Evolutionary conservation across 2,113 vertebrate genomes (phyloP).

Genomic region (Girardinichthys multiradiatus): DNA sequence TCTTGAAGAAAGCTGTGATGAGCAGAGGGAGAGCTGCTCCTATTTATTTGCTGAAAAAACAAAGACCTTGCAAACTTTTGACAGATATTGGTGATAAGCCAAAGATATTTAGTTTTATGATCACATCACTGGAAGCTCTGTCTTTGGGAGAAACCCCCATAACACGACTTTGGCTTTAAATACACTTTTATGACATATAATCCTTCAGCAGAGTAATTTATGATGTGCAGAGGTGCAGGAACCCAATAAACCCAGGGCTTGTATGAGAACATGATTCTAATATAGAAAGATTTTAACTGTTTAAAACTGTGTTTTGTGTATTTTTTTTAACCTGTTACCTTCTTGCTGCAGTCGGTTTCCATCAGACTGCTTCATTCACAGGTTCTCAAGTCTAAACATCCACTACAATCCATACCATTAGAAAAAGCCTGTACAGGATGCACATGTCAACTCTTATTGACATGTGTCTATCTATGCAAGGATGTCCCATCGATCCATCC

Average conservation of each 20-base stretch:
- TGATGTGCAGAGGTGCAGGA: conserved; percentile 26
- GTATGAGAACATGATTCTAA: neutral
- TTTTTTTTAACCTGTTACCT: neutral
- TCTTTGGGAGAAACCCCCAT: conserved; percentile 31
- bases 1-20: conserved; percentile 35
- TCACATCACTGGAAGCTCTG: conserved; percentile 37
- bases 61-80: conserved; percentile 41
- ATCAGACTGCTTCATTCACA: neutral
- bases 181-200: conserved; percentile 38
- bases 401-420: neutral
- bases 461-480: no score
- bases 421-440: no score
- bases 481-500: no score
- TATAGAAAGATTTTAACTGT: neutral
- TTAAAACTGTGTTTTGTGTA: no score
- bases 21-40: conserved; percentile 41
- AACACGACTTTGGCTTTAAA: conserved; percentile 48
- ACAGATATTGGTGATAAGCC: conserved; percentile 62
- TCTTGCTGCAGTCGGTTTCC: neutral
- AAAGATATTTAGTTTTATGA: conserved; percentile 46
- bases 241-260: neutral
- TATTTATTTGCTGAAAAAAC: conserved; percentile 69
- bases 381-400: neutral
- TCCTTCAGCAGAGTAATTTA: conserved; percentile 15
- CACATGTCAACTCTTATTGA: no score